phyloP scores from a whole-genome alignment of 1,140 invertebrate genomes.

The Polypedilum pembai region DNA sequence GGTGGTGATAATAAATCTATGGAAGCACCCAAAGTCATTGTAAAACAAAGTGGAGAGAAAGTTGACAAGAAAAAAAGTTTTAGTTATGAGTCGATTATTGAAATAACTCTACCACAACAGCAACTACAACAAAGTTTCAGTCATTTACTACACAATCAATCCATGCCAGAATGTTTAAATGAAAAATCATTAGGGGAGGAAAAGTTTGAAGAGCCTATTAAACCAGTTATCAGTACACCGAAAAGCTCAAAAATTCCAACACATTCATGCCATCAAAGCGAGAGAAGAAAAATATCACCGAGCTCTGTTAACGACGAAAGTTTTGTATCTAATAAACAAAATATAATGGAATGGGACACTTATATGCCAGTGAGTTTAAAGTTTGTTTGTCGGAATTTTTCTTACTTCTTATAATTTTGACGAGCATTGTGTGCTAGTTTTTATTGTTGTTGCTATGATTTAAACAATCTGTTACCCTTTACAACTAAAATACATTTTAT shows the following conservation, averaged over 20 bases:
- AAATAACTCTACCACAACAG: not conserved
- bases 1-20: not conserved
- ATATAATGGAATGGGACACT: slow-evolving; percentile 10
- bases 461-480: not conserved
- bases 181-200: not conserved
- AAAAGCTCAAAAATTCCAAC: not conserved
- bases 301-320: slow-evolving; percentile 12
- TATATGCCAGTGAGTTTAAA: not conserved
- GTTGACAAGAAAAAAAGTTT: slow-evolving; percentile 18
- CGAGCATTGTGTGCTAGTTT: too few relatives aligned
- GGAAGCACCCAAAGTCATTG: slow-evolving; percentile 4
- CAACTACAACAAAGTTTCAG: not conserved
- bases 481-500: not conserved
- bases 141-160: not conserved
- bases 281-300: not conserved
- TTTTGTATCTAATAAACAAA: slow-evolving; percentile 26
- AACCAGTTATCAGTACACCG: not conserved
- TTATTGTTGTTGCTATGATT: too few relatives aligned
- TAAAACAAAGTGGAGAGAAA: not conserved
- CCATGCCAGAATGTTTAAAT: not conserved
- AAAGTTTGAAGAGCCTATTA: not conserved
- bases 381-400: too few relatives aligned
- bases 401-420: too few relatives aligned
- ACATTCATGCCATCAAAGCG: not conserved
- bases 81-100: not conserved